Base-by-base conservation (phyloP, 1,140 invertebrate genomes). In the Batillaria attramentaria region DNA sequence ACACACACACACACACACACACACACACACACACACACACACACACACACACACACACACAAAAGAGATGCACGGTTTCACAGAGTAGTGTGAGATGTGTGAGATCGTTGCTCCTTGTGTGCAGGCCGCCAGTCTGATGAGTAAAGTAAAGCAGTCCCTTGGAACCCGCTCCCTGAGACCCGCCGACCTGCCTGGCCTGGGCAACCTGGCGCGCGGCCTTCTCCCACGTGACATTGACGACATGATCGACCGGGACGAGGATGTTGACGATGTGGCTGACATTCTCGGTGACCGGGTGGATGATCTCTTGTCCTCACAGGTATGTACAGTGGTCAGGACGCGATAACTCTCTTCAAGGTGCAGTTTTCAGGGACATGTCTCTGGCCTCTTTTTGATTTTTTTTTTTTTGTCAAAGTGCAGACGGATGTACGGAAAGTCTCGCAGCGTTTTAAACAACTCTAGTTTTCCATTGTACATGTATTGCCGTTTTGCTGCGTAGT, bases 221-320 rank as follows among this genome's bases (percentile, higher is more conserved):
- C 42, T 78, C 42, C 79, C 79, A 33, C 33, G 43, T 13, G 75
- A 81, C 70, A 37, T 81, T 41, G 79, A 81, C 72, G 75, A 77
- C 39, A 54, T 78, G 50, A 68, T 77, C 35, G 54, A 74, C 50
- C 35, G 42, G 6, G 69, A 31, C n/a, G 79, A 81, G 8, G 79
- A 81, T 42, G 72, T 81, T 18, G 43, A 73, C n/a, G 79, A 81
- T 31, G 69, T 81, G 2, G 75, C 72, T 74, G 79, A 81, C 28
- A 62, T 78, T 4, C 76, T 81, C 24, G 72, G 77, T 20, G 76
- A 81, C 60, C 60, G 54, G 31, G 54, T 74, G 43, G 76, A 81
- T 4, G 79, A 81, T 1, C 68, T 81, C 13, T 78, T 76, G 0
- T 81, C 79, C 13, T 57, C 54, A 50, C 68, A 46, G 68, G 68